Evolutionary conservation across 2,888 invertebrate genomes (phyloP).

Genomic region (Isotomurus palustris): DNA sequence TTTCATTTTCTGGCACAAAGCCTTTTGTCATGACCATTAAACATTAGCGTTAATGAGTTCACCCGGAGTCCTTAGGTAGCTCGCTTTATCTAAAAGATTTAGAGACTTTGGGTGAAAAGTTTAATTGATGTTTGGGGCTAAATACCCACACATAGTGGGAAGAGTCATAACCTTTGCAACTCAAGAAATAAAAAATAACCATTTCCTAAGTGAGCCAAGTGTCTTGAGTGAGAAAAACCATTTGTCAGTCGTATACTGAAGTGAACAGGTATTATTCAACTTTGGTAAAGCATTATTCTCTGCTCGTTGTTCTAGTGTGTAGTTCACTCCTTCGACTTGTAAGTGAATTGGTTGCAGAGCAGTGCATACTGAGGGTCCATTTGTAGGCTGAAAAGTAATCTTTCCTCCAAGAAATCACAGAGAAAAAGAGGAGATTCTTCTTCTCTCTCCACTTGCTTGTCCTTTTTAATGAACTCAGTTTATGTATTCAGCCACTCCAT

Average conservation of each 20-base stretch:
- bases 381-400: constrained; percentile 6
- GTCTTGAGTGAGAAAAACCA: constrained; percentile 24
- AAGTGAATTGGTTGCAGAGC: no score
- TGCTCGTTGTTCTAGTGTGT: no score
- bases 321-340: no score
- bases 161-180: constrained; percentile 21
- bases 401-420: background rate
- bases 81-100: constrained; percentile 22
- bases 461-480: constrained; percentile 15
- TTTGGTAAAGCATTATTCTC: no score
- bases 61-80: constrained; percentile 1
- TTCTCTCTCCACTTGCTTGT: background rate
- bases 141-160: constrained; percentile 30
- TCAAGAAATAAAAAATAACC: constrained; percentile 6
- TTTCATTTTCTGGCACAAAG: constrained; percentile 13
- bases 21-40: constrained; percentile 12
- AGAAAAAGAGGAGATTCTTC: background rate
- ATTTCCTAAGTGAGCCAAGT: constrained; percentile 3
- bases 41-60: constrained; percentile 12
- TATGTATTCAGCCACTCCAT: constrained; percentile 22
- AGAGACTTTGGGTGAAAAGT: constrained; percentile 26
- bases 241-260: constrained; percentile 20
- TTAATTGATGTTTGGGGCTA: constrained; percentile 36
- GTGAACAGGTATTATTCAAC: constrained; percentile 18
- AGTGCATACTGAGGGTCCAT: constrained; percentile 7